Conservation (phyloP, 2,888 invertebrate species). For the Hipparchia semele region DNA sequence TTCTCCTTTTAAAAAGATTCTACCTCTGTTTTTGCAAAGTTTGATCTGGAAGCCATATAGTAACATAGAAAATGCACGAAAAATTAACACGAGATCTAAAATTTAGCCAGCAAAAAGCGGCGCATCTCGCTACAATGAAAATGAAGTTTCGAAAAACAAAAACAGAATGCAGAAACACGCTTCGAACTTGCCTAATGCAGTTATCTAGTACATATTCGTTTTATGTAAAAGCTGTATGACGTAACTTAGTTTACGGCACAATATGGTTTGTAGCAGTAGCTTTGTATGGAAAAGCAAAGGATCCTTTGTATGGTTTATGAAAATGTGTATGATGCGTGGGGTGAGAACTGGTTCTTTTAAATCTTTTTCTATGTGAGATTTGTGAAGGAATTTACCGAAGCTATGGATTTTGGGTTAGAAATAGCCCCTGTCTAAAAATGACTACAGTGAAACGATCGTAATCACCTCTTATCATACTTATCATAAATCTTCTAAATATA, state of each 20-base stretch:
- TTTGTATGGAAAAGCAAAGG: slow-evolving; percentile 8
- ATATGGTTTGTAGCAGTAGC: slow-evolving; percentile 1
- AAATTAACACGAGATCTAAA: slow-evolving; percentile 27
- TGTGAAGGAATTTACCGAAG: too few relatives aligned
- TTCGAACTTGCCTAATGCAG: slow-evolving; percentile 37
- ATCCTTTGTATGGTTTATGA: slow-evolving; percentile 9
- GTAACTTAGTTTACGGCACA: slow-evolving; percentile 29
- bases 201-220: slow-evolving; percentile 32
- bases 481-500: too few relatives aligned
- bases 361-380: background rate
- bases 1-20: too few relatives aligned
- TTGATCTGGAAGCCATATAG: background rate
- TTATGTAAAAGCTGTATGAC: slow-evolving; percentile 30
- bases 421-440: too few relatives aligned
- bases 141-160: slow-evolving; percentile 38
- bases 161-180: slow-evolving; percentile 31
- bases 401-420: too few relatives aligned
- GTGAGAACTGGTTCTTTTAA: background rate
- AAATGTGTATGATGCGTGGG: background rate
- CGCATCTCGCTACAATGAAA: slow-evolving; percentile 36
- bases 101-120: slow-evolving; percentile 34
- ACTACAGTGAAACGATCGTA: too few relatives aligned
- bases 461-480: too few relatives aligned
- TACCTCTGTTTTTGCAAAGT: background rate
- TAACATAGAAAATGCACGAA: slow-evolving; percentile 1